Percentiles rank a stretch among this genome's conserved stretches.
phyloP scores from a whole-genome alignment of 2,888 invertebrate genomes.

The Clanis bilineata region DNA sequence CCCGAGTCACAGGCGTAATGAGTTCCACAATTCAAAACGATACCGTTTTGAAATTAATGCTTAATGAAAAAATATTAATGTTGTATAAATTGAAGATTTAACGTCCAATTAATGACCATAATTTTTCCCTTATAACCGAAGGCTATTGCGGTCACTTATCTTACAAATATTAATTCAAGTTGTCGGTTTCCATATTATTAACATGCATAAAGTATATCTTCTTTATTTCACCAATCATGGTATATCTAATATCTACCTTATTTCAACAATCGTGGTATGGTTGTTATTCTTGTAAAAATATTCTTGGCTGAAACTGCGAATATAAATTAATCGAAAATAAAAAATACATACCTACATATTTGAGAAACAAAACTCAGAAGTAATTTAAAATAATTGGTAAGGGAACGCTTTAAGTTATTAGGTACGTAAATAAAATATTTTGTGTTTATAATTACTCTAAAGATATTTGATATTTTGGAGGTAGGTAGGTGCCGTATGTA shows the following conservation, averaged over 20 bases:
- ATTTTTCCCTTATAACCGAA: too few relatives aligned
- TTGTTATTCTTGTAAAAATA: neutral
- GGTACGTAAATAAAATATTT: neutral
- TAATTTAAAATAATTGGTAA: neutral
- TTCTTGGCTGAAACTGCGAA: neutral
- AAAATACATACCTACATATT: neutral
- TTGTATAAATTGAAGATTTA: neutral
- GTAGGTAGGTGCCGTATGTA: too few relatives aligned
- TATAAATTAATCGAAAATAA: neutral
- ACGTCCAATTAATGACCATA: too few relatives aligned
- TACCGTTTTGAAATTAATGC: slow-evolving; percentile 16
- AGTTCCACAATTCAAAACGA: slow-evolving; percentile 16
- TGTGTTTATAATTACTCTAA: neutral
- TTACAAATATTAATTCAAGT: too few relatives aligned
- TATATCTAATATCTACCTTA: too few relatives aligned
- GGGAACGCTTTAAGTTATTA: neutral
- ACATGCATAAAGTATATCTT: too few relatives aligned
- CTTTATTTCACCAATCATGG: too few relatives aligned
- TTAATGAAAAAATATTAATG: neutral
- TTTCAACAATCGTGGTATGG: neutral
- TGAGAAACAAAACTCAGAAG: neutral
- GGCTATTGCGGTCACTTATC: too few relatives aligned
- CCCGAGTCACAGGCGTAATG: slow-evolving; percentile 5
- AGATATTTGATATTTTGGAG: neutral
- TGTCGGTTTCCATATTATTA: too few relatives aligned